Evolutionary conservation across 1,140 invertebrate species (phyloP), one percentile per base, ranked within the genome.

Genomic region (Holcopasites calliopsidis): DNA sequence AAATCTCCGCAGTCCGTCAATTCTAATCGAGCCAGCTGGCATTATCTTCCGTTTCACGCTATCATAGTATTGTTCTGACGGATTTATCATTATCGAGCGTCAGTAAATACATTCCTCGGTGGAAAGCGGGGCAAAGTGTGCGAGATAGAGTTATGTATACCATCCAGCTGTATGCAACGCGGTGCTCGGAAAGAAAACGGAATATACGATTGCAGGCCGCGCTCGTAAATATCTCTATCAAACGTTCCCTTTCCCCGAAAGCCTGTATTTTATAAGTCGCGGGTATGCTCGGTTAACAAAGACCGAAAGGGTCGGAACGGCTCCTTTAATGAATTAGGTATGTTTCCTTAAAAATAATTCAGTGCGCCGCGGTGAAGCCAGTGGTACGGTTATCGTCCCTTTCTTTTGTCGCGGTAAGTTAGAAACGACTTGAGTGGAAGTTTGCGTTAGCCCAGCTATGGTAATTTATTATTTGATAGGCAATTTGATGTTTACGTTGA

Each of bases 171-270:
- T n/a, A n/a, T 26, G 21, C 38, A 35, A 23, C 44, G 13, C 11
- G 7, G 44, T 26, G 33, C 33, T 26, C 11, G 21, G 4, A 23
- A 33, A 13, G 38, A 10, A 13, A 28, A 55, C 18, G 26, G 3
- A 47, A 42, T 26, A 31, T 49, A 28, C 47, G 33, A 54, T 33
- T 42, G 35, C 31, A 18, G 35, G 26, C 23, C 23, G 8, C 1
- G 26, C 13, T 42, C 35, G n/a, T 52, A 72, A 72, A 72, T 61
- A 72, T 72, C 58, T 52, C 44, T 52, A 72, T 72, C 58, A 62
- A 61, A 52, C 23, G n/a, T 61, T 52, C 23, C 26, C 21, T 50
- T 52, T 42, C 58, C 23, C 1, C 70, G 35, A 26, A 49, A 40
- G 5, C 18, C 8, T 31, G 16, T 50, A 62, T 52, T 42, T 72